Conservation (phyloP, 2,113 vertebrate species). For the Forbesichthys agassizii region DNA sequence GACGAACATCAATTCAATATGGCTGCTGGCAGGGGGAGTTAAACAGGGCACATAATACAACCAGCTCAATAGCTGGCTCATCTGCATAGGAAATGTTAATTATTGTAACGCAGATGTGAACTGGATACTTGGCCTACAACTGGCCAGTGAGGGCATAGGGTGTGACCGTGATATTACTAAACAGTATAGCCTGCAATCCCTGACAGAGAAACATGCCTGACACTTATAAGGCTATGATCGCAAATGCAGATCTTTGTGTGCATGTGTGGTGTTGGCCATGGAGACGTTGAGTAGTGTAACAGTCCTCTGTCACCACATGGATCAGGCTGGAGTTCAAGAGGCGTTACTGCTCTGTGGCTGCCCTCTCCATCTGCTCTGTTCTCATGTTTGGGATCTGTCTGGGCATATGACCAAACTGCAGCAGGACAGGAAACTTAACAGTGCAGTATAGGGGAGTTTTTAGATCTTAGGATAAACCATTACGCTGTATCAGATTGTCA, state of each 20-base stretch:
- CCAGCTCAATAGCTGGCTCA: conserved; percentile 27
- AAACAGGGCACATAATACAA: conserved; percentile 38
- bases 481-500: no score
- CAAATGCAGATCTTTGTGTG: conserved; percentile 29
- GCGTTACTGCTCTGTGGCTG: conserved; percentile 41
- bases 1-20: conserved; percentile 65
- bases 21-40: conserved; percentile 51
- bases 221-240: no score
- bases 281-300: conserved; percentile 46
- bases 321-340: conserved; percentile 46
- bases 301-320: conserved; percentile 63
- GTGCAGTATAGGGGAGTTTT: no score
- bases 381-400: conserved; percentile 8
- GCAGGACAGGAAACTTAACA: not conserved
- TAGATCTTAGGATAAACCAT: no score
- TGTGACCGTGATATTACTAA: no score
- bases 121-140: no score
- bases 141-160: no score
- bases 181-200: conserved; percentile 31
- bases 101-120: no score
- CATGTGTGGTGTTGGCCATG: conserved; percentile 27
- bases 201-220: conserved; percentile 51
- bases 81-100: not conserved
- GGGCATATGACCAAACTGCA: conserved; percentile 14
- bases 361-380: conserved; percentile 51